phyloP scores from a whole-genome alignment of 1,140 invertebrate genomes.

The Orius laevigatus region DNA sequence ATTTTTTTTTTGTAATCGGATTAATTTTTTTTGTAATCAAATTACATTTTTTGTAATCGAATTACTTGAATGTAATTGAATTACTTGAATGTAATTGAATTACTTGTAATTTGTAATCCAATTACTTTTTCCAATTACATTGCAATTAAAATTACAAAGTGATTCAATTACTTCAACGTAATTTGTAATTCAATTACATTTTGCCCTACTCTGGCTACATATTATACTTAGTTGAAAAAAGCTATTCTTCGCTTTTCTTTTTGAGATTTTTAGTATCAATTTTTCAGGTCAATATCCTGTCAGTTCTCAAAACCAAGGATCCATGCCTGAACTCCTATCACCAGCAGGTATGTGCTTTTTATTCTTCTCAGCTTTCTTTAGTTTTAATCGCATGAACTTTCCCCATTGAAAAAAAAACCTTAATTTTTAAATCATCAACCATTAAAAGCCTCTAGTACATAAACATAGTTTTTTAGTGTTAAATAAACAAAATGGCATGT shows the following conservation, averaged over 20 bases:
- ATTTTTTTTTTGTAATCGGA: too few species aligned
- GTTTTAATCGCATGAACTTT: neutral
- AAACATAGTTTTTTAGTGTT: slow-evolving; percentile 1
- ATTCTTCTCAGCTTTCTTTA: neutral
- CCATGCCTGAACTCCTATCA: slow-evolving; percentile 14
- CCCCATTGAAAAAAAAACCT: neutral
- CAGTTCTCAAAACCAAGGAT: slow-evolving; percentile 8
- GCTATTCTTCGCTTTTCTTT: neutral
- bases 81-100: too few species aligned
- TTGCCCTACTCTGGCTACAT: too few species aligned
- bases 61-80: too few species aligned
- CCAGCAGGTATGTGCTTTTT: slow-evolving; percentile 15
- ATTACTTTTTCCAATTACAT: too few species aligned
- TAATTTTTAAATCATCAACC: neutral
- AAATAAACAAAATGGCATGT: neutral
- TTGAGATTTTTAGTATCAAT: neutral
- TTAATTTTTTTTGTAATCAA: too few species aligned
- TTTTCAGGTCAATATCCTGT: slow-evolving; percentile 10
- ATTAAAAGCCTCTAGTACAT: neutral
- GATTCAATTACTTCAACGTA: too few species aligned
- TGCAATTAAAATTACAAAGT: too few species aligned
- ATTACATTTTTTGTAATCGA: too few species aligned
- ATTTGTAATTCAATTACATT: too few species aligned
- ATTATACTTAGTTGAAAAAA: too few species aligned
- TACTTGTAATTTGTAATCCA: too few species aligned